Conservation (phyloP, 2,888 invertebrate species). For the Anticlea derivata region DNA sequence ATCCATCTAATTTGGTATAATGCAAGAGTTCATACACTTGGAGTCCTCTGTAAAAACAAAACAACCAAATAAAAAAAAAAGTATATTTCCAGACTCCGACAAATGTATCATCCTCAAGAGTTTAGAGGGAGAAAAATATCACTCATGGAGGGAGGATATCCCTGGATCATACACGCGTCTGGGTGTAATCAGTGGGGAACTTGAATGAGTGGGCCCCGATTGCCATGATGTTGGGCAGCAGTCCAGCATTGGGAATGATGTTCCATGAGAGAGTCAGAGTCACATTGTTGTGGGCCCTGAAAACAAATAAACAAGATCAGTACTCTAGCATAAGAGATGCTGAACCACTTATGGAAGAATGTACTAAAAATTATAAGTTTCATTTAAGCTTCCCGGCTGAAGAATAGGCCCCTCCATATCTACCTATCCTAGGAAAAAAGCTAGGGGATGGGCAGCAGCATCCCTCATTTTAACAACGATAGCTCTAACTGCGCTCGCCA, state of each 20-base stretch:
- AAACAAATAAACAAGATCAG: slow-evolving; percentile 50
- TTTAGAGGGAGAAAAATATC: slow-evolving; percentile 32
- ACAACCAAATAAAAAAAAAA: slow-evolving; percentile 48
- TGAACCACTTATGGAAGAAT: too few relatives aligned
- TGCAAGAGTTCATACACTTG: slow-evolving; percentile 10
- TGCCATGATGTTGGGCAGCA: slow-evolving; percentile 94
- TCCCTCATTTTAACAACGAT: too few relatives aligned
- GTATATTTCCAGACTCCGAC: slow-evolving; percentile 38
- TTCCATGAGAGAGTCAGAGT: slow-evolving; percentile 98
- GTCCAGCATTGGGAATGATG: slow-evolving; percentile 98
- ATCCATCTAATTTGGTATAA: slow-evolving; percentile 18
- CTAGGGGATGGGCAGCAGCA: too few relatives aligned
- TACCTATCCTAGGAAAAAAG: too few relatives aligned
- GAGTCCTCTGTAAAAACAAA: slow-evolving; percentile 25
- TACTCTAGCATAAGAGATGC: too few relatives aligned
- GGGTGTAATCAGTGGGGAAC: slow-evolving; percentile 95
- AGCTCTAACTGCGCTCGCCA: too few relatives aligned
- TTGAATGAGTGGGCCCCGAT: slow-evolving; percentile 93
- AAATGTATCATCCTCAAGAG: slow-evolving; percentile 35
- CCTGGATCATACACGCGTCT: slow-evolving; percentile 75
- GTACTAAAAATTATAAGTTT: too few relatives aligned
- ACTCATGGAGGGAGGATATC: slow-evolving; percentile 41
- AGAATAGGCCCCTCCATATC: too few relatives aligned
- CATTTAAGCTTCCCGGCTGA: too few relatives aligned
- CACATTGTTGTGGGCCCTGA: slow-evolving; percentile 95